Percentiles rank a stretch among this genome's conserved stretches.
Evolutionary conservation across 2,888 invertebrate species (phyloP).

Genomic region (Argyresthia goedartella): DNA sequence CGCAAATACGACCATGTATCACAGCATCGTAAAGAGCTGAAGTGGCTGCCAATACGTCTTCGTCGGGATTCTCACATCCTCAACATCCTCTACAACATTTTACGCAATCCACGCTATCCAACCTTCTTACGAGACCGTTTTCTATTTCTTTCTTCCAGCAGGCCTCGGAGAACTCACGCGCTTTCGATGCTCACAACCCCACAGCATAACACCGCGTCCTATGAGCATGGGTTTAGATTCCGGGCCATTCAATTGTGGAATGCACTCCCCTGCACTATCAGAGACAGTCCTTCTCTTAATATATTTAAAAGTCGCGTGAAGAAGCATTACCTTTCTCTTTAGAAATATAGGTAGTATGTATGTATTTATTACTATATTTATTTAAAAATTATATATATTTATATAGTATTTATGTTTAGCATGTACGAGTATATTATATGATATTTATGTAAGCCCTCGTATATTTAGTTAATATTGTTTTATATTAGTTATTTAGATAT

Average conservation of each 20-base stretch:
- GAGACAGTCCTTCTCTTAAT: neutral
- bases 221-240: neutral
- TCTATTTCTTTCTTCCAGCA: neutral
- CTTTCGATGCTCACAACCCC: neutral
- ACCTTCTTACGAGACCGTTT: neutral
- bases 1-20: slow-evolving; percentile 1
- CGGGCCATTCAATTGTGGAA: neutral
- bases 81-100: neutral
- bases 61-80: neutral
- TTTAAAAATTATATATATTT: too few relatives aligned
- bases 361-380: too few relatives aligned
- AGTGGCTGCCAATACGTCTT: neutral
- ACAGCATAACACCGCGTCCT: neutral
- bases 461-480: too few relatives aligned
- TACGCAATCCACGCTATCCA: neutral
- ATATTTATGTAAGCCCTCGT: too few relatives aligned
- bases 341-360: too few relatives aligned
- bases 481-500: too few relatives aligned
- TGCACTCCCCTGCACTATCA: neutral
- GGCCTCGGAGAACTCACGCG: neutral
- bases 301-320: neutral
- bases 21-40: neutral
- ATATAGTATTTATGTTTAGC: too few relatives aligned
- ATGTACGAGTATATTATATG: too few relatives aligned
- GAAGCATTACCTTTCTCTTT: neutral